Base-by-base conservation (phyloP, 2,888 invertebrate genomes). In the Lamproptera curius region DNA sequence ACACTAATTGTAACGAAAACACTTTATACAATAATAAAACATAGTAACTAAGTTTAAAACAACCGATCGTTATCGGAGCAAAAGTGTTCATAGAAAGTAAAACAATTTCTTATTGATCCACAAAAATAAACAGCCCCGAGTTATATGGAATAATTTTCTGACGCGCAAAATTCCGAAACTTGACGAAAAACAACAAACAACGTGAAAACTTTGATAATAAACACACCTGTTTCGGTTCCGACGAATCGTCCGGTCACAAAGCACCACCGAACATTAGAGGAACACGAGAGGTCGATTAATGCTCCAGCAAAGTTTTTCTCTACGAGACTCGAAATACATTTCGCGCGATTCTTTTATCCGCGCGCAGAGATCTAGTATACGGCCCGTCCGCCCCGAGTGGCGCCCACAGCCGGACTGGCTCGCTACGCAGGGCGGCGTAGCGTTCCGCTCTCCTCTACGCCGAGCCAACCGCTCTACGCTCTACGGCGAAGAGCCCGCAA, bases 371-470 rank as follows among this genome's bases (percentile, higher is more conserved):
- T 23, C 11, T n/a, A n/a, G n/a, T n/a, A n/a, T n/a, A n/a, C n/a
- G n/a, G 38, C 15, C 20, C 4, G 3, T 16, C 16, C 28, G 11
- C 9, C 15, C 5, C 8, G 40, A 16, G n/a, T 16, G 16, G 31
- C 40, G 40, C 40, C n/a, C 16, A 16, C n/a, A 26, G 8, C 16
- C 28, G 40, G 40, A 40, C 14, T 40, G 40, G n/a, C 16, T 16
- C 40, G 31, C 6, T 4, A 37, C 10, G 11, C 40, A 16, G 40
- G 2, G 10, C 10, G 28, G 28, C 28, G 28, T 28, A 28, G 28
- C 28, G 28, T 10, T n/a, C 10, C 28, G 28, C 28, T 28, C 4
- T 4, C 5, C 23, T 23, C 28, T 28, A 20, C 20, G 20, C 20
- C 20, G 20, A 5, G 6, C 6, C 20, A 1, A 5, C 14, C 5